These are phyloP conservation scores for Ascaphus truei DNA, from an alignment of 2,113 vertebrate genomes.

Conservation along the genomic window DNA sequence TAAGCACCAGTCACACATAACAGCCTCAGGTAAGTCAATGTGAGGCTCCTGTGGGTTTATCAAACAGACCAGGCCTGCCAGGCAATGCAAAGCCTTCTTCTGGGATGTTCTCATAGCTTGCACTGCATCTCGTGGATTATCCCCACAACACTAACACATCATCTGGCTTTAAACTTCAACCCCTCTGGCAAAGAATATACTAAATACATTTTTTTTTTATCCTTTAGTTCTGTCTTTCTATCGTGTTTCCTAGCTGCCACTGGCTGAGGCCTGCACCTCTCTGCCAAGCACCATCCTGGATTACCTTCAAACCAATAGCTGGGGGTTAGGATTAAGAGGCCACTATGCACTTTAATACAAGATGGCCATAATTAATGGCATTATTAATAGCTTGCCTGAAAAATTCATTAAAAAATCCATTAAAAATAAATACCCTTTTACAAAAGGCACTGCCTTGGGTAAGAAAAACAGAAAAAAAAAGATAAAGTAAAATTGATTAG, in stretches of 20 bases:
- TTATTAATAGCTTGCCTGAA: conserved; percentile 99
- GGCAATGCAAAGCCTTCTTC: conserved; percentile 78
- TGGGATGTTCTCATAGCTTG: conserved; percentile 63
- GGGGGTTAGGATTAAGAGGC: conserved; percentile 97
- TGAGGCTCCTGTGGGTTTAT: conserved; percentile 79
- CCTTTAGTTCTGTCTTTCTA: conserved; percentile 54
- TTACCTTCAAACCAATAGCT: conserved; percentile 96
- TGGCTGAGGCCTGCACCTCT: conserved; percentile 71
- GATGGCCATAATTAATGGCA: conserved; percentile 99
- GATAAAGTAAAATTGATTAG: conserved; percentile 87
- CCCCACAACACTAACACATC: conserved; percentile 71
- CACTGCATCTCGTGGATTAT: conserved; percentile 73
- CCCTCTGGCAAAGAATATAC: conserved; percentile 71
- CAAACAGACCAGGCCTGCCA: conserved; percentile 76
- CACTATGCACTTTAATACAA: conserved; percentile 87
- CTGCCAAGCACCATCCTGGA: conserved; percentile 88
- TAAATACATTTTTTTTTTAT: conserved; percentile 60
- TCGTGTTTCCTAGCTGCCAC: conserved; percentile 55
- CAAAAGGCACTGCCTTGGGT: conserved; percentile 98
- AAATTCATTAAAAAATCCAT: conserved; percentile 99
- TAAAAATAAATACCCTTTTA: conserved; percentile 99
- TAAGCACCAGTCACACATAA: conserved; percentile 51
- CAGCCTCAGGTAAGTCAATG: conserved; percentile 73
- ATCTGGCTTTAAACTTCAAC: conserved; percentile 84
- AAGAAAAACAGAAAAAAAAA: conserved; percentile 74